phyloP scores from a whole-genome alignment of 2,888 invertebrate species.

The Apoderus coryli region DNA sequence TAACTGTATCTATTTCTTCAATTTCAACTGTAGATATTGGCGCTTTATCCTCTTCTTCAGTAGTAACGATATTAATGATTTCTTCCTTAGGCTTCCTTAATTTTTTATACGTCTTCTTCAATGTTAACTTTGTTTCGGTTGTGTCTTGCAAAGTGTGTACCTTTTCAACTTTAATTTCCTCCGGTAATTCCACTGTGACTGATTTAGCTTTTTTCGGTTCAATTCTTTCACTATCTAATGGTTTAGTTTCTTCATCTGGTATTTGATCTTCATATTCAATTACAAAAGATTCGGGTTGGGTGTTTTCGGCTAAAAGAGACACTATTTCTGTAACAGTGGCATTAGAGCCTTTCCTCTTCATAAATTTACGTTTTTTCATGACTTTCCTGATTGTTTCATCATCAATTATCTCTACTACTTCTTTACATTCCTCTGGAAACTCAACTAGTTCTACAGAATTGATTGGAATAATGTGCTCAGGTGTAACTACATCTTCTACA shows the following conservation, averaged over 20 bases:
- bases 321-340: constrained; percentile 26
- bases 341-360: constrained; percentile 29
- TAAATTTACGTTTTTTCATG: constrained; percentile 34
- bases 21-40: constrained; percentile 31
- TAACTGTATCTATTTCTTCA: constrained; percentile 14
- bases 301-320: constrained; percentile 14
- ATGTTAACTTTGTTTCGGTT: constrained; percentile 27
- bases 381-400: constrained; percentile 24
- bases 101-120: constrained; percentile 27
- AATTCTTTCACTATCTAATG: constrained; percentile 16
- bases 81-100: constrained; percentile 32
- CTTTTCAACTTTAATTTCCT: constrained; percentile 24
- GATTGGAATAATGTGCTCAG: constrained; percentile 16
- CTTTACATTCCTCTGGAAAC: constrained; percentile 26
- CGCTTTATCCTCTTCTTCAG: constrained; percentile 30
- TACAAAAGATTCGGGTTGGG: constrained; percentile 23
- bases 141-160: constrained; percentile 27
- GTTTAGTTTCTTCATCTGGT: constrained; percentile 13
- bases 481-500: constrained; percentile 15
- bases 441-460: constrained; percentile 18
- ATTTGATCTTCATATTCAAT: constrained; percentile 24
- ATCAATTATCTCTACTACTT: constrained; percentile 21
- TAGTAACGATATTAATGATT: constrained; percentile 31
- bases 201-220: constrained; percentile 14
- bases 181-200: constrained; percentile 22